Evolutionary conservation across 2,797 vertebrate genomes (phyloP).

Genomic region (Platyrinchus mystaceus): DNA sequence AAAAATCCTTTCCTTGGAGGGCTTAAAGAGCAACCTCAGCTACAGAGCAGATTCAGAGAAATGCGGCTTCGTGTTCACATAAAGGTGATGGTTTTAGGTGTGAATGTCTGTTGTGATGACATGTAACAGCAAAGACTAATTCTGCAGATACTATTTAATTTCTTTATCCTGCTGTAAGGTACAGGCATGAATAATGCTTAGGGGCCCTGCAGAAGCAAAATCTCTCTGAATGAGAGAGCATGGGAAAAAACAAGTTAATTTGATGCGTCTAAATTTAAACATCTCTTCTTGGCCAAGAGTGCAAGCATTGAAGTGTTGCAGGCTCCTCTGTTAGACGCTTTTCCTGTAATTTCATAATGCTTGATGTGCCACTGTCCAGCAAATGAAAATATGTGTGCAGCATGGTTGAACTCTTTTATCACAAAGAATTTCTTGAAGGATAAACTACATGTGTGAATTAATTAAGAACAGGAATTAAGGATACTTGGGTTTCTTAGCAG

Average conservation of each 20-base stretch:
- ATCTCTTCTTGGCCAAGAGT: not conserved
- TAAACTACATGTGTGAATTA: not conserved
- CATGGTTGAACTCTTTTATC: not conserved
- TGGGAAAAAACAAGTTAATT: not conserved
- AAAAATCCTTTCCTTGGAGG: not conserved
- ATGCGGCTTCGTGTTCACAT: not conserved
- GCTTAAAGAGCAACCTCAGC: not conserved
- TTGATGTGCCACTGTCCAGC: not conserved
- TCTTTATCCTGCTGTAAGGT: not conserved
- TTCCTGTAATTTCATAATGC: not conserved
- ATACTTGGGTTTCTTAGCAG: not conserved
- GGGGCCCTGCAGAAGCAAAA: not conserved
- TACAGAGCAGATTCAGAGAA: not conserved
- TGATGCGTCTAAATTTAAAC: not conserved
- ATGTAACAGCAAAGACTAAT: not conserved
- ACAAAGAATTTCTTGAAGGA: not conserved
- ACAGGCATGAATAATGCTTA: not conserved
- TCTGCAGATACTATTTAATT: not conserved
- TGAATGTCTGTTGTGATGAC: not conserved
- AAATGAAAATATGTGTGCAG: not conserved
- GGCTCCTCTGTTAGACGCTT: not conserved
- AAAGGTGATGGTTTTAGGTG: not conserved
- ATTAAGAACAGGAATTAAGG: not conserved
- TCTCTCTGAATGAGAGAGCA: not conserved
- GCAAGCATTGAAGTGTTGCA: not conserved